Percentiles rank a stretch among this genome's conserved stretches.
phyloP scores from a whole-genome alignment of 2,113 vertebrate genomes.

The Cichladusa arquata region DNA sequence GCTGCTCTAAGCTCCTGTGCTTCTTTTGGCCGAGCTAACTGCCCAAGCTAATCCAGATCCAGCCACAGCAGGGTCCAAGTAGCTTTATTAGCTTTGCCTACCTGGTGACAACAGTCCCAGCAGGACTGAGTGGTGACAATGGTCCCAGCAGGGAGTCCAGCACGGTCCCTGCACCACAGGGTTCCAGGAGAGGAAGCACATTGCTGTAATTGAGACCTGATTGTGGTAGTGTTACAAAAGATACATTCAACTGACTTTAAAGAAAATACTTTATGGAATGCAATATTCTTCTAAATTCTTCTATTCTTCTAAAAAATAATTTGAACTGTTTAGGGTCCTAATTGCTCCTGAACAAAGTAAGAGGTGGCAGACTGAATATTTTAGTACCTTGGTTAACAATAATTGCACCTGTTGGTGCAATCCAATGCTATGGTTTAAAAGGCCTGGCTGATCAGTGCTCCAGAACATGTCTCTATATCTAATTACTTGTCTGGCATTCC shows the following conservation, averaged over 20 bases:
- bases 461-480: not conserved
- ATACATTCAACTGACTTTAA: not conserved
- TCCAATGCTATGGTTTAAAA: not conserved
- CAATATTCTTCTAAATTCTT: not conserved
- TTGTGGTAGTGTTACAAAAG: not conserved
- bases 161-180: not conserved
- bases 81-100: not conserved
- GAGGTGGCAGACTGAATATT: not conserved
- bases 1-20: not conserved
- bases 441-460: slow-evolving; percentile 10
- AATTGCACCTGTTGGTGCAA: not conserved
- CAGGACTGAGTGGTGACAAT: not conserved
- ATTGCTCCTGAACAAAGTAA: not conserved
- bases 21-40: not conserved
- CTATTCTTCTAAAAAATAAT: too few relatives aligned
- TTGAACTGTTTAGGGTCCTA: not conserved
- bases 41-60: not conserved
- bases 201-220: accelerated
- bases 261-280: not conserved
- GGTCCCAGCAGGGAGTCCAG: not conserved
- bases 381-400: not conserved
- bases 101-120: not conserved
- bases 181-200: not conserved
- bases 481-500: not conserved
- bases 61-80: not conserved